Conservation (phyloP, 2,113 vertebrate species). For the Rhineura floridana region DNA sequence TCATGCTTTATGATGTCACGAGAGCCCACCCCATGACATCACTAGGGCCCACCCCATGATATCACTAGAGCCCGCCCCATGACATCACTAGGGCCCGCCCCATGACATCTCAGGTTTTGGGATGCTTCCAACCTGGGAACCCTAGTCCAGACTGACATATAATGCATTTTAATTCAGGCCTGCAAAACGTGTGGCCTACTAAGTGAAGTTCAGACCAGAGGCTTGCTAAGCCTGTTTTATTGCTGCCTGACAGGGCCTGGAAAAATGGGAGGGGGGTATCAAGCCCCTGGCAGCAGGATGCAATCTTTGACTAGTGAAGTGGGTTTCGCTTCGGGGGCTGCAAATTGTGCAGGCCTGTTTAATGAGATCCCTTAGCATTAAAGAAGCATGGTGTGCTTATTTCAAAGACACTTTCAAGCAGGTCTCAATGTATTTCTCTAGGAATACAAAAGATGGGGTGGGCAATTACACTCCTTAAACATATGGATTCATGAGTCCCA, state of each 20-base stretch:
- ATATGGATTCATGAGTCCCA: neutral
- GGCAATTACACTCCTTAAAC: neutral
- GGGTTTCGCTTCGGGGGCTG: neutral
- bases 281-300: neutral
- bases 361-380: neutral
- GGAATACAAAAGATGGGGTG: neutral
- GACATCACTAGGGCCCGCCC: too few species aligned
- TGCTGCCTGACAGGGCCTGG: neutral
- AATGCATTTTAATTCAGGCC: neutral
- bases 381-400: neutral
- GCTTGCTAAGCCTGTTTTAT: neutral
- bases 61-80: too few species aligned
- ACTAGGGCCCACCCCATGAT: too few species aligned
- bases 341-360: neutral
- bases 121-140: too few species aligned
- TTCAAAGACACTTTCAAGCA: slow-evolving; percentile 44
- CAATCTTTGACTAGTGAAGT: neutral
- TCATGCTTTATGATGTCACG: too few species aligned
- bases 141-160: neutral
- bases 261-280: too few species aligned
- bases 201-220: neutral
- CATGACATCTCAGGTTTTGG: too few species aligned
- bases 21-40: too few species aligned
- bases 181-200: neutral
- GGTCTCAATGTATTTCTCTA: neutral